These are phyloP conservation scores for Heterodera filipjevi DNA, from an alignment of 2,888 invertebrate genomes.

Conservation along the genomic window DNA sequence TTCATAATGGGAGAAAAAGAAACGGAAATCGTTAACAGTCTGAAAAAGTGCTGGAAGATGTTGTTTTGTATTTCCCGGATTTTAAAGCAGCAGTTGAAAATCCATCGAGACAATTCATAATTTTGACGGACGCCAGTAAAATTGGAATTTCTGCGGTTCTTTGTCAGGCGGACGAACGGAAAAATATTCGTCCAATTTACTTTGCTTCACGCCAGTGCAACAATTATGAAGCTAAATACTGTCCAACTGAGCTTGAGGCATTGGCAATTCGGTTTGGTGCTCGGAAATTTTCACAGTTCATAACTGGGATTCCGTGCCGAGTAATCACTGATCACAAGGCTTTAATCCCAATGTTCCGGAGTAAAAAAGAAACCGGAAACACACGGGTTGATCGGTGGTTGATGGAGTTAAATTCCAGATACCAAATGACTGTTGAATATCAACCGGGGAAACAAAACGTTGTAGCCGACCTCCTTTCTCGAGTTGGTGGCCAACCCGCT, in stretches of 20 bases:
- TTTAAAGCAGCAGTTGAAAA: slow-evolving; percentile 39
- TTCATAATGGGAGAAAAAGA: slow-evolving; percentile 41
- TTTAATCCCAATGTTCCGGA: slow-evolving; percentile 25
- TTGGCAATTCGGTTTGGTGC: slow-evolving; percentile 31
- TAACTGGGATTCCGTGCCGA: neutral
- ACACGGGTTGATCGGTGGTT: slow-evolving; percentile 11
- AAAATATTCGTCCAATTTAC: slow-evolving; percentile 39
- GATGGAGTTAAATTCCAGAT: slow-evolving; percentile 15
- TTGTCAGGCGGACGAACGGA: slow-evolving; percentile 37
- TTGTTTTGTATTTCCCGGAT: slow-evolving; percentile 44
- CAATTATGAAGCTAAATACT: slow-evolving; percentile 38
- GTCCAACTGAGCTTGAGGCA: slow-evolving; percentile 38
- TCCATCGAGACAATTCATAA: slow-evolving; percentile 33
- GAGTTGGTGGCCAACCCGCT: neutral
- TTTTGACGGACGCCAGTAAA: slow-evolving; percentile 45
- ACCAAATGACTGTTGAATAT: slow-evolving; percentile 8
- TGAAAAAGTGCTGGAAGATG: slow-evolving; percentile 38
- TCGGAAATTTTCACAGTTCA: slow-evolving; percentile 28
- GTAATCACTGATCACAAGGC: slow-evolving; percentile 32
- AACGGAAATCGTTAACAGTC: slow-evolving; percentile 35
- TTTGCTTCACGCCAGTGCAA: slow-evolving; percentile 40
- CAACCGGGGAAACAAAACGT: slow-evolving; percentile 10
- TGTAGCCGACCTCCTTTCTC: neutral
- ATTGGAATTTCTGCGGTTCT: slow-evolving; percentile 46
- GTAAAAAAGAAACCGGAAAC: neutral